These are phyloP conservation scores for Lordiphosa clarofinis DNA, from an alignment of 1,140 invertebrate genomes.

Conservation along the genomic window DNA sequence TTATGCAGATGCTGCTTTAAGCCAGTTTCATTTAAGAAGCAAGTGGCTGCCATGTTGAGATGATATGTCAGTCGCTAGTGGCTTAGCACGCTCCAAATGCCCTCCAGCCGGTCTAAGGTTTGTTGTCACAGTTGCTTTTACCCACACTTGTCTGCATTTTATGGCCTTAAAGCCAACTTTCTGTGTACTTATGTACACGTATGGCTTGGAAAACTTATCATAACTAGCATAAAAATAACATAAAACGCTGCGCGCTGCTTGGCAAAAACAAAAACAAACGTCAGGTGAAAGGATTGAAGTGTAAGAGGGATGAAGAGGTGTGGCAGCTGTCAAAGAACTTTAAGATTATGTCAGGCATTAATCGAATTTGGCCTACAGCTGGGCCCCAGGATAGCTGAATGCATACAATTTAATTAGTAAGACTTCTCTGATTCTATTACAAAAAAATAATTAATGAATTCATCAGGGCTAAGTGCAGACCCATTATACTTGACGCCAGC, in stretches of 20 bases:
- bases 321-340: slow-evolving; percentile 36
- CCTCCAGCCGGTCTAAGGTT: slow-evolving; percentile 17
- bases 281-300: slow-evolving; percentile 39
- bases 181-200: slow-evolving; percentile 6
- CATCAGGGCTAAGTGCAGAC: slow-evolving; percentile 64
- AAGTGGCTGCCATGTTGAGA: slow-evolving; percentile 25
- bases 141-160: slow-evolving; percentile 23
- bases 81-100: slow-evolving; percentile 42
- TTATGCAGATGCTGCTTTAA: slow-evolving; percentile 26
- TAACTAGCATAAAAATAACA: slow-evolving; percentile 29
- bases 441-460: slow-evolving; percentile 71
- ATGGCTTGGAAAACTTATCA: slow-evolving; percentile 27
- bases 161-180: slow-evolving; percentile 35
- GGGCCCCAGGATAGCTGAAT: slow-evolving; percentile 6
- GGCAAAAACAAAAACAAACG: slow-evolving; percentile 23
- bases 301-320: slow-evolving; percentile 3
- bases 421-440: slow-evolving; percentile 45
- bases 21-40: slow-evolving; percentile 5
- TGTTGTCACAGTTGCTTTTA: slow-evolving; percentile 20
- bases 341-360: slow-evolving; percentile 43
- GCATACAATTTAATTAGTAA: slow-evolving; percentile 60
- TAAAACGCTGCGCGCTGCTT: slow-evolving; percentile 19
- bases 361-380: slow-evolving; percentile 35
- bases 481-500: slow-evolving; percentile 47
- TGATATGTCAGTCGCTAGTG: slow-evolving; percentile 32